Conservation (phyloP, 2,797 vertebrate species). For the Anas capensis region DNA sequence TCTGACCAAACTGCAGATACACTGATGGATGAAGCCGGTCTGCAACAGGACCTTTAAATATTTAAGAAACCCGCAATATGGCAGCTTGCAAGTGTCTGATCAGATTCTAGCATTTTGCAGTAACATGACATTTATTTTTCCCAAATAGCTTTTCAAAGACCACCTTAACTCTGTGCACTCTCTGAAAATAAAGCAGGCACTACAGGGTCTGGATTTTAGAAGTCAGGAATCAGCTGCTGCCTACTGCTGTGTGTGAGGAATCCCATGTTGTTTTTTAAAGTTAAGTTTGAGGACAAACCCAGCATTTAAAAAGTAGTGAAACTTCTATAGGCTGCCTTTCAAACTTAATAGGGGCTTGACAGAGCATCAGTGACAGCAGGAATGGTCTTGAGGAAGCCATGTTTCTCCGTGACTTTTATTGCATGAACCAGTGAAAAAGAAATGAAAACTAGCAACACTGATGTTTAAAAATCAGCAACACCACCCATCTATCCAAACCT, state of each 20-base stretch:
- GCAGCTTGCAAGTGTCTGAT: not conserved
- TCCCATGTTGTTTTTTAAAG: not conserved
- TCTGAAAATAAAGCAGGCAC: not conserved
- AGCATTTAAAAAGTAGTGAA: not conserved
- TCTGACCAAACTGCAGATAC: no score
- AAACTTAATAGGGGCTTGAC: not conserved
- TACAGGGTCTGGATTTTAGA: not conserved
- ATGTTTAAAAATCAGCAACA: not conserved
- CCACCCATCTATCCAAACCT: not conserved
- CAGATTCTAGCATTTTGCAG: not conserved
- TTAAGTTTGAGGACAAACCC: not conserved
- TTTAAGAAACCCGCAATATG: rapidly evolving
- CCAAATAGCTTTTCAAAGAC: not conserved
- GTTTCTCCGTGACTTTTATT: not conserved
- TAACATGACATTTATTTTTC: rapidly evolving
- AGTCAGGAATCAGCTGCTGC: not conserved
- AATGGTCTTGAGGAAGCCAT: not conserved
- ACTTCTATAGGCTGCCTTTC: not conserved
- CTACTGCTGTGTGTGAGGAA: not conserved
- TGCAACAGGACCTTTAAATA: no score
- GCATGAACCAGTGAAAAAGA: not conserved
- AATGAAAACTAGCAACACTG: not conserved
- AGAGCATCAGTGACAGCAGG: not conserved
- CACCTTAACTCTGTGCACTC: not conserved
- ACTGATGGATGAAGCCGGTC: no score